These are phyloP conservation scores for Sisor rabdophorus DNA, from an alignment of 2,113 vertebrate genomes.

Conservation along the genomic window DNA sequence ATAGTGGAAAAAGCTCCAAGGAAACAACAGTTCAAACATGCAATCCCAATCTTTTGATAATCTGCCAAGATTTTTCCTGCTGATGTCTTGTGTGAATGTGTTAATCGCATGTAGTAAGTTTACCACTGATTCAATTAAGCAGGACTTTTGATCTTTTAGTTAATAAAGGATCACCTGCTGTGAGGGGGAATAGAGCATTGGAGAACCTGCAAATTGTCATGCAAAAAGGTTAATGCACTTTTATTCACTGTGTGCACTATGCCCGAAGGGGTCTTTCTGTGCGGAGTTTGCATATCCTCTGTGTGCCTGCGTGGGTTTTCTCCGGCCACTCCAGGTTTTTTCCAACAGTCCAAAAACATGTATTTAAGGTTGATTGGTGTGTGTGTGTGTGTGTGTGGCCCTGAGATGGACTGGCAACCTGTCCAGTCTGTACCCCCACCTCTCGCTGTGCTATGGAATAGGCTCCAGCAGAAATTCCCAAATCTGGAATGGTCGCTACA, in stretches of 20 bases:
- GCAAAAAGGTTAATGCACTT: background rate
- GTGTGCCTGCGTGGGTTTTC: too few relatives aligned
- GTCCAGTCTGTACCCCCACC: too few relatives aligned
- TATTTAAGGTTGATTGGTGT: too few relatives aligned
- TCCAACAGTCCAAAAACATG: too few relatives aligned
- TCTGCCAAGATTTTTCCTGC: conserved; percentile 1
- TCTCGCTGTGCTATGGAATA: too few relatives aligned
- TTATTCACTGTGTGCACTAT: background rate
- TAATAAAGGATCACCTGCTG: background rate
- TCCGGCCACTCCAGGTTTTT: too few relatives aligned
- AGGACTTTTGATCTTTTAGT: background rate
- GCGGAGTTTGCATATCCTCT: too few relatives aligned
- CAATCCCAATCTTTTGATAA: background rate
- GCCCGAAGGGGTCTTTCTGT: too few relatives aligned
- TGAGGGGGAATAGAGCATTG: background rate
- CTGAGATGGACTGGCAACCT: too few relatives aligned
- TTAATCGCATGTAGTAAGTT: conserved; percentile 11
- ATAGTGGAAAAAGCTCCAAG: background rate
- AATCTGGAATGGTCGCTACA: too few relatives aligned
- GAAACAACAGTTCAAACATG: conserved; percentile 24
- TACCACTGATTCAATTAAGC: conserved; percentile 23
- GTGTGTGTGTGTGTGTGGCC: too few relatives aligned
- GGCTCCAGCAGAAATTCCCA: too few relatives aligned
- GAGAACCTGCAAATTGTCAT: background rate
- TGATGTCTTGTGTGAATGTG: conserved; percentile 16